phyloP scores from a whole-genome alignment of 2,113 vertebrate genomes.

The Empidonax alnorum region DNA sequence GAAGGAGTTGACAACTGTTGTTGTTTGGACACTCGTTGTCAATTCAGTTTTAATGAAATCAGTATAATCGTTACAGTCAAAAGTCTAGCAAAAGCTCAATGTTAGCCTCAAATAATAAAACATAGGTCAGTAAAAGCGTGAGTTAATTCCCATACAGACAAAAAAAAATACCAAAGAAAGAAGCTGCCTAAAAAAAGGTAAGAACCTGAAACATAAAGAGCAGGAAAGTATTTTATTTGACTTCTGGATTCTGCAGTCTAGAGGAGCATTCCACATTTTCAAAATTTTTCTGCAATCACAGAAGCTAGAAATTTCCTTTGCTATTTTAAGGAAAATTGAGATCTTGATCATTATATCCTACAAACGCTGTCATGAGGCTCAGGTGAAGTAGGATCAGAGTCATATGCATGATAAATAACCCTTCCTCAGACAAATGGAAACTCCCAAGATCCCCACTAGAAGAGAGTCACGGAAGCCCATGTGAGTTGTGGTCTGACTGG shows the following conservation, averaged over 20 bases:
- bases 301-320: background rate
- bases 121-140: background rate
- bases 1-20: background rate
- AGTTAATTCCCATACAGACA: accelerated
- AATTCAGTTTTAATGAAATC: background rate
- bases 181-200: background rate
- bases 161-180: background rate
- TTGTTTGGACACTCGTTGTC: background rate
- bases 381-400: constrained; percentile 3
- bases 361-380: background rate
- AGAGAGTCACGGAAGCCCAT: background rate
- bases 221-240: background rate
- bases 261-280: background rate
- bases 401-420: background rate
- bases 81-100: background rate
- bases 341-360: background rate
- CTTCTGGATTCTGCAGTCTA: background rate
- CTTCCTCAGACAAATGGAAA: constrained; percentile 16
- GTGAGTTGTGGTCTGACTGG: constrained; percentile 2
- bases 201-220: background rate
- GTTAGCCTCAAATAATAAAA: background rate
- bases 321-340: background rate
- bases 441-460: background rate
- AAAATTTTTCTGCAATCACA: background rate
- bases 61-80: background rate